These are phyloP conservation scores for Salvelinus namaycush DNA, from an alignment of 2,113 vertebrate species.

Conservation along the genomic window DNA sequence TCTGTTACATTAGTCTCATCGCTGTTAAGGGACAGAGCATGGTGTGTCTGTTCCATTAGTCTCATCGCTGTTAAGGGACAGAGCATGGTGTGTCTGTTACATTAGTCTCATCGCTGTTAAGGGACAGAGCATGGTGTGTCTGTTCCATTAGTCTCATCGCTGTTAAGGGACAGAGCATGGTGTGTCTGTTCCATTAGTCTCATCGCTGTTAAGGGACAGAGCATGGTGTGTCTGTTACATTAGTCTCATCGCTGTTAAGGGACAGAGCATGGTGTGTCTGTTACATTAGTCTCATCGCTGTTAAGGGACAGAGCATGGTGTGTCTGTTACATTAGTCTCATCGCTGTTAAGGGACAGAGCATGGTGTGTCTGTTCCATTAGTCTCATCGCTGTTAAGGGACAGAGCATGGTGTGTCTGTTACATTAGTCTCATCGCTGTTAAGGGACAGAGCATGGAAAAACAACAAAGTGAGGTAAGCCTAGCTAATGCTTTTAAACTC, in stretches of 20 bases:
- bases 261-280: neutral
- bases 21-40: too few relatives aligned
- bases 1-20: neutral
- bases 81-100: neutral
- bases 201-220: too few relatives aligned
- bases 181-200: neutral
- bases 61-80: too few relatives aligned
- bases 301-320: neutral
- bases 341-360: too few relatives aligned
- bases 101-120: neutral
- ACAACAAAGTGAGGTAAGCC: neutral
- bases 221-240: neutral
- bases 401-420: neutral
- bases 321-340: neutral
- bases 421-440: neutral
- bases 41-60: neutral
- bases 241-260: too few relatives aligned
- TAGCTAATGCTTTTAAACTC: neutral
- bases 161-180: neutral
- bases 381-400: too few relatives aligned
- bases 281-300: neutral
- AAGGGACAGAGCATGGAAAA: neutral
- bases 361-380: neutral
- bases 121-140: neutral
- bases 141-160: neutral